Conservation (phyloP, 2,113 vertebrate species). For the Sinosuthora webbiana region DNA sequence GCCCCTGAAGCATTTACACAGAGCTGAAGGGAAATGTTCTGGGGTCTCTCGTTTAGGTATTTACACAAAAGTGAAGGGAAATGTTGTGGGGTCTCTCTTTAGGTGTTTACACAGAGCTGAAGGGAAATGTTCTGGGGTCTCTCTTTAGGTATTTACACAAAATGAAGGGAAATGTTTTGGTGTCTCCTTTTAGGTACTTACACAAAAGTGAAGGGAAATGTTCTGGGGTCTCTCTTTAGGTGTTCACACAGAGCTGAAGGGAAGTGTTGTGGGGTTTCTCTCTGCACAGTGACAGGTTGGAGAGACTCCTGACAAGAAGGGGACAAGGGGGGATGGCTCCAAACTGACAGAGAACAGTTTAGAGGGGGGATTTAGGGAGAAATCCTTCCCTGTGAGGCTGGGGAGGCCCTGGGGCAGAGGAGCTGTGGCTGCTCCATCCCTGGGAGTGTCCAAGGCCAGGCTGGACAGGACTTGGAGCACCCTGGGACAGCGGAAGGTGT, state of each 20-base stretch:
- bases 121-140: neutral
- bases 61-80: neutral
- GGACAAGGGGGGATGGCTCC: neutral
- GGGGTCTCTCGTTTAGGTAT: neutral
- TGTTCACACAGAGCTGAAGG: neutral
- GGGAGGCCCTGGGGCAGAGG: neutral
- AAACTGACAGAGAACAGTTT: neutral
- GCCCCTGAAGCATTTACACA: no score
- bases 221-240: neutral
- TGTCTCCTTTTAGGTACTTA: neutral
- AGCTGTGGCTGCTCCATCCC: neutral
- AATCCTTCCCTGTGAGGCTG: neutral
- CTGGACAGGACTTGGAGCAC: fast-evolving
- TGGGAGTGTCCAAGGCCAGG: neutral
- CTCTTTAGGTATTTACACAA: neutral
- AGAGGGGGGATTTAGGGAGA: neutral
- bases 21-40: neutral
- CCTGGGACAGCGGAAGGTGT: fast-evolving
- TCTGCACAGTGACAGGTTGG: neutral
- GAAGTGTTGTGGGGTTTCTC: neutral
- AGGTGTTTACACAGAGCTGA: neutral
- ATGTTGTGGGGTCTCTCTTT: neutral
- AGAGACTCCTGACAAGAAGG: neutral
- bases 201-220: neutral
- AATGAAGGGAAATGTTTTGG: neutral